Percentiles rank a stretch among this genome's conserved stretches.
Evolutionary conservation across 2,888 invertebrate species (phyloP).

Genomic region (Oscheius onirici): DNA sequence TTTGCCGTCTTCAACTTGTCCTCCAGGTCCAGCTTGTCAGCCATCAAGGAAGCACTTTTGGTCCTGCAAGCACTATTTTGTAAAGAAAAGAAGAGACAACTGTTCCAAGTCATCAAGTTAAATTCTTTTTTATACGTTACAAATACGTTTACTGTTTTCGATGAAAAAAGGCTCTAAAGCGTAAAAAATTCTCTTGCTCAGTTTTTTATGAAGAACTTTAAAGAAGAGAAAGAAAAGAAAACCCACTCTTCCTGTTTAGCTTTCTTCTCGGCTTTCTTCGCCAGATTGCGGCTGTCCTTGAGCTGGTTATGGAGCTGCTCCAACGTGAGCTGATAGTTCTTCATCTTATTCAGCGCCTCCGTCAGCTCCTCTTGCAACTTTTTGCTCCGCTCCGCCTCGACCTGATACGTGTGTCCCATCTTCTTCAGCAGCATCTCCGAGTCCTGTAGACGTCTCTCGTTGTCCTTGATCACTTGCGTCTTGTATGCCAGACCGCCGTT

Average conservation of each 20-base stretch:
- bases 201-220: too few relatives aligned
- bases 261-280: slow-evolving; percentile 55
- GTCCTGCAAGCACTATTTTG: slow-evolving; percentile 36
- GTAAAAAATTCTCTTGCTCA: too few relatives aligned
- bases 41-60: slow-evolving; percentile 36
- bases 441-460: slow-evolving; percentile 28
- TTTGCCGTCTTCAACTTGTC: slow-evolving; percentile 45
- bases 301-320: slow-evolving; percentile 37
- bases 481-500: slow-evolving; percentile 5
- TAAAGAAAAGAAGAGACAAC: too few relatives aligned
- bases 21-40: slow-evolving; percentile 48
- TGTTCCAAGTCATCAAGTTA: too few relatives aligned
- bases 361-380: slow-evolving; percentile 30
- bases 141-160: too few relatives aligned
- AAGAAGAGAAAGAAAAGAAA: too few relatives aligned
- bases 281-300: slow-evolving; percentile 42
- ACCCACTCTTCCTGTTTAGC: slow-evolving; percentile 50
- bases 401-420: slow-evolving; percentile 25
- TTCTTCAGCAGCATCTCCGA: slow-evolving; percentile 33
- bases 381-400: slow-evolving; percentile 31
- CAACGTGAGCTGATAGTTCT: slow-evolving; percentile 34
- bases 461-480: slow-evolving; percentile 13
- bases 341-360: slow-evolving; percentile 6
- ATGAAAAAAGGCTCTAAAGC: too few relatives aligned
- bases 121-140: too few relatives aligned